Evolutionary conservation across 2,888 invertebrate species (phyloP), one percentile per base, ranked within the genome.

Genomic region (Watsonalla binaria): DNA sequence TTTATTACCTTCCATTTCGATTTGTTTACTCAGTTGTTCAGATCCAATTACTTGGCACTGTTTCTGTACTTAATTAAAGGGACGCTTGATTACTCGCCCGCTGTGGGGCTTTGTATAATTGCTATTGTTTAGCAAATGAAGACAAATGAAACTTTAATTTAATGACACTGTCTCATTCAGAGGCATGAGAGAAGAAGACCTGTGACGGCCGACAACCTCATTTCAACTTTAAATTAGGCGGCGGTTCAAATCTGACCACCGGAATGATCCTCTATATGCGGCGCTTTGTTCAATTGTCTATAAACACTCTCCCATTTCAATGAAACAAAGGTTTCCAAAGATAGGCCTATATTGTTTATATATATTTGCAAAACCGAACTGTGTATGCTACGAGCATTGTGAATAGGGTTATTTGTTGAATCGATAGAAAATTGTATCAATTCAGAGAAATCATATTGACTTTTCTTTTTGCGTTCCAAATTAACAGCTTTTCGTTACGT

Each of bases 141-240:
- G 90, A 90, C 90, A 90, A 90, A 90, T 90, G 88, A 90, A 90
- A 90, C 86, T 90, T 90, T 90, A 90, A 90, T 90, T 90, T 90
- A 90, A 89, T 87, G 90, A 86, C 87, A 88, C 79, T 88, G 88
- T 88, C 89, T 87, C 84, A 78, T 84, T 86, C 86, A 87, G 82
- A 78, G 76, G 76, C 77, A 78, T 78, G 74, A 70, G 72, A 76
- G 82, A 84, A 84, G 84, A 83, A 84, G 71, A 78, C 74, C 72
- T 73, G 79, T 77, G 74, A 66, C 73, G 72, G 67, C 70, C 72
- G 76, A 76, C 78, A 77, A 74, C 70, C 74, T 76, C 72, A 75
- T 76, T 78, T 72, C 68, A 74, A 76, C 70, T 81, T 79, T 79
- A 76, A 82, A 84, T 81, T 79, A 78, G 78, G 73, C 70, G 64